Base-by-base conservation (phyloP, 2,888 invertebrate genomes). In the Urechis unicinctus region DNA sequence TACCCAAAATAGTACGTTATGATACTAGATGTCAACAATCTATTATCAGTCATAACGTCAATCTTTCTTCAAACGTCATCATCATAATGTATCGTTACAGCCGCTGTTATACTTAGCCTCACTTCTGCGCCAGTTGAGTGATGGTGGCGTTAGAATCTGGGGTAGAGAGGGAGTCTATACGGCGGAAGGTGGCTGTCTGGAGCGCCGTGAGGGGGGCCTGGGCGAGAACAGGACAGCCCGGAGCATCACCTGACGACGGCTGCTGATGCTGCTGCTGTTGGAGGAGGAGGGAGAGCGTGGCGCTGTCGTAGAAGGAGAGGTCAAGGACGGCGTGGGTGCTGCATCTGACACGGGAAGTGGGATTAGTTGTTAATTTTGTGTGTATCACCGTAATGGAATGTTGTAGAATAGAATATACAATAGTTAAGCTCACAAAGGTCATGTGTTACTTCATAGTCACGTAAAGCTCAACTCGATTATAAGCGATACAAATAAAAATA, bases 231-330 rank as follows among this genome's bases (percentile, higher is more conserved):
- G 74, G 71, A 5, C 57, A 50, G 44, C 62, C 62, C n/a, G n/a
- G n/a, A n/a, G n/a, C n/a, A n/a, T n/a, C n/a, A 13, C 36, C 36
- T 17, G 17, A 13, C 36, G 9, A 9, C 36, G 9, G 44, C 53
- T 24, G 24, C 29, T 70, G 68, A 13, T 65, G 66, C 0, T 53
- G 53, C 72, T 66, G 66, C 54, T 77, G 73, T 24, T 68, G 60
- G 29, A 78, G 62, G 22, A 78, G 59, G n/a, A 77, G 55, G 0
- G 75, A 72, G 26, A 78, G 55, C 6, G 68, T 69, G 30, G 70
- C 68, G 28, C 71, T 70, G 57, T 73, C 75, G 60, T 75, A 78
- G 62, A 69, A 76, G 13, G 71, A 66, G 6, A 74, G 58, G 56
- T 77, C 77, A 13, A 70, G 44, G 41, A 75, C 66, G 41, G 55